A percentile compares a stretch with the other conserved stretches of the same genome.
Evolutionary conservation across 2,113 vertebrate genomes (phyloP).

Genomic region (Eupsittula cactorum): DNA sequence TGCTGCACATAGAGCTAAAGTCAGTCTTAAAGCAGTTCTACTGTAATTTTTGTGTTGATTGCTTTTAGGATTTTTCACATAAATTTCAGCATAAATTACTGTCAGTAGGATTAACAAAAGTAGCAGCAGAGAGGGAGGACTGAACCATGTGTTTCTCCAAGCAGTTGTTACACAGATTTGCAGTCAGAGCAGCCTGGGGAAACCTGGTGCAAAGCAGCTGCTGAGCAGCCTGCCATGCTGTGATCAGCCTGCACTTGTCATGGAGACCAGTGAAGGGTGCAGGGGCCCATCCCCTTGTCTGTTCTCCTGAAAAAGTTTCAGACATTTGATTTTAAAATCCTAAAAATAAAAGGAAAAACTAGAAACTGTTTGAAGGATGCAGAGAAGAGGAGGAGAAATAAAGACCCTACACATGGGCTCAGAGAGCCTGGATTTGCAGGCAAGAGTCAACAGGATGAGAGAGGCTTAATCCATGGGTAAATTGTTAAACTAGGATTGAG

Average conservation of each 20-base stretch:
- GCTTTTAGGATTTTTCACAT: background rate
- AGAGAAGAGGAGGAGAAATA: background rate
- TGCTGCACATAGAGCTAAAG: background rate
- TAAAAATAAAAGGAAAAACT: background rate
- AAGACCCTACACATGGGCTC: rapidly evolving
- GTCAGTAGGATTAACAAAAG: background rate
- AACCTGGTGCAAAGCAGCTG: background rate
- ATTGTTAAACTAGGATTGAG: background rate
- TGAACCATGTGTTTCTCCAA: background rate
- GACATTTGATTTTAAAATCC: background rate
- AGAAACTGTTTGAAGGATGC: background rate
- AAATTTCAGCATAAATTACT: background rate
- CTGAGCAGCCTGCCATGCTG: rapidly evolving
- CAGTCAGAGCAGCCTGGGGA: background rate
- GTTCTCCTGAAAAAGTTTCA: background rate
- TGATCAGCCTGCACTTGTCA: rapidly evolving
- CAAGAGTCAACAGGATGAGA: background rate
- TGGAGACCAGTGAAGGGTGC: background rate
- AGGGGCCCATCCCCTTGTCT: rapidly evolving
- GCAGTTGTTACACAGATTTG: background rate
- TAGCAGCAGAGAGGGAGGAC: background rate
- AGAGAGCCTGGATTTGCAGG: background rate
- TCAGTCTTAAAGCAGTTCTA: background rate
- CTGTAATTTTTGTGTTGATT: background rate
- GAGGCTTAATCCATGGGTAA: background rate